Evolutionary conservation across 2,113 vertebrate species (phyloP).

Genomic region (Pygathrix nemaeus): DNA sequence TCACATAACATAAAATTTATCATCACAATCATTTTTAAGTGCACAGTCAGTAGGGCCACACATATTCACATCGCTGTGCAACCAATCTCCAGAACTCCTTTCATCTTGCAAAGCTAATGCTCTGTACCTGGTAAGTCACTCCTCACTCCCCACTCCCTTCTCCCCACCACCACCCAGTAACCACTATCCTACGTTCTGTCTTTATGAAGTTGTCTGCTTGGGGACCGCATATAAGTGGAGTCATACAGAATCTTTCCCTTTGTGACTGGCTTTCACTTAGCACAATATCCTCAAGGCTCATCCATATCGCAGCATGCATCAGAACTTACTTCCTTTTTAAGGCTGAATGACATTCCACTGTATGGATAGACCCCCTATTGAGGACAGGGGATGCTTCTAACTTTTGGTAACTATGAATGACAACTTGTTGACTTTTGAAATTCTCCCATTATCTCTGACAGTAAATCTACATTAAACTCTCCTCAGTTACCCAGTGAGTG

Average conservation of each 20-base stretch:
- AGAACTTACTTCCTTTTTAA: background rate
- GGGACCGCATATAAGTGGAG: background rate
- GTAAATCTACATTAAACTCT: background rate
- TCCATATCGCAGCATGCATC: no score
- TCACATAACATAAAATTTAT: background rate
- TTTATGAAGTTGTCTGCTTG: background rate
- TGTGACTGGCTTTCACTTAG: background rate
- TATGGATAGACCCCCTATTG: background rate
- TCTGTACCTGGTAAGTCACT: background rate
- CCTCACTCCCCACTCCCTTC: no score
- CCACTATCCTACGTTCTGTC: background rate
- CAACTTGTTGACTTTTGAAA: background rate
- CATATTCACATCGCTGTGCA: background rate
- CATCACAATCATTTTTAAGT: background rate
- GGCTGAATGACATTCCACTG: background rate
- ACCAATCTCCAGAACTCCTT: background rate
- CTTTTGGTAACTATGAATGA: background rate
- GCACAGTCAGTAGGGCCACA: no score
- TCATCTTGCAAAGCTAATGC: background rate
- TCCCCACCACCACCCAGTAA: background rate
- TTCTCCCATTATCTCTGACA: background rate
- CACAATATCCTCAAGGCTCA: background rate
- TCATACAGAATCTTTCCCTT: background rate
- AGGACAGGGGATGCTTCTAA: background rate
- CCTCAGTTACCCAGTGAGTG: background rate